phyloP scores from a whole-genome alignment of 2,113 vertebrate genomes.

The Dunckerocampus dactyliophorus region DNA sequence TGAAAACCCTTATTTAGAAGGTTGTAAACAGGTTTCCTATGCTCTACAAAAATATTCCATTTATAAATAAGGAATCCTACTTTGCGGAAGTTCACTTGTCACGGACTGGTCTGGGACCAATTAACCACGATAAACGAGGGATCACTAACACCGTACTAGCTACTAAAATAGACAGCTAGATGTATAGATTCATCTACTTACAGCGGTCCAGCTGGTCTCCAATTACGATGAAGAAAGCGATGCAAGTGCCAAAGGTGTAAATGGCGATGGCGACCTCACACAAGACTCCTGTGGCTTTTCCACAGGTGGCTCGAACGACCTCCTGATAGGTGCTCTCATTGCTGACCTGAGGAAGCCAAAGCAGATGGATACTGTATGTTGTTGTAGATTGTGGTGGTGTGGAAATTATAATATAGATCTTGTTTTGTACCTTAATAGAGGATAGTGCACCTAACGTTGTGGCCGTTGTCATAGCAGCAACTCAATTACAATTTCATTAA shows the following conservation, averaged over 20 bases:
- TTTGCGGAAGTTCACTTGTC: no score
- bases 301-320: constrained; percentile 90
- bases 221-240: constrained; percentile 96
- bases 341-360: constrained; percentile 72
- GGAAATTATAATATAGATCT: neutral
- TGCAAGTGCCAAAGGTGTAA: constrained; percentile 97
- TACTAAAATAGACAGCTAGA: no score
- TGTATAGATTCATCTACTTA: constrained; percentile 63
- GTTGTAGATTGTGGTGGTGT: neutral
- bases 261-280: constrained; percentile 88
- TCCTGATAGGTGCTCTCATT: constrained; percentile 95
- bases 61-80: no score
- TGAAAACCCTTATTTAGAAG: no score
- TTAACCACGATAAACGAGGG: neutral
- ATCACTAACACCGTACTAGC: no score
- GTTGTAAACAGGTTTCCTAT: no score
- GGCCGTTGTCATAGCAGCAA: neutral
- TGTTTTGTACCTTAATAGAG: neutral
- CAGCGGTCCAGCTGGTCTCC: constrained; percentile 95
- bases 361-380: neutral
- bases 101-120: no score
- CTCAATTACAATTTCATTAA: neutral
- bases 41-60: no score
- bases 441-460: neutral
- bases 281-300: constrained; percentile 81